Evolutionary conservation across 2,888 invertebrate species (phyloP).

Genomic region (Metellina segmentata): DNA sequence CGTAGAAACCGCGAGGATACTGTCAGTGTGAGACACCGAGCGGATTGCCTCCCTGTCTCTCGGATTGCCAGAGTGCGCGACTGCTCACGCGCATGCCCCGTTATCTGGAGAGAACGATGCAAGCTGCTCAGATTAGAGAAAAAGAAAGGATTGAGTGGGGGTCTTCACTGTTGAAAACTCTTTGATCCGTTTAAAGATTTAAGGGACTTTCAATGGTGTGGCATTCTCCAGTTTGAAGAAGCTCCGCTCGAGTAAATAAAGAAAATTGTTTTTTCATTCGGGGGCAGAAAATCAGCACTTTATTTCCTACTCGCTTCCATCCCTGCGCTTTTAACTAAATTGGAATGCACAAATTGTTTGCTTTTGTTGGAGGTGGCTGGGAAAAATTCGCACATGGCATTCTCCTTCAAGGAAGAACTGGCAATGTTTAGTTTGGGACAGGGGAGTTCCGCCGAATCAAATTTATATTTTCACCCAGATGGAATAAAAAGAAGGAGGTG

Average conservation of each 20-base stretch:
- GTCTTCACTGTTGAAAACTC: slow-evolving; percentile 63
- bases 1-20: slow-evolving; percentile 70
- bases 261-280: slow-evolving; percentile 35
- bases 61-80: slow-evolving; percentile 32
- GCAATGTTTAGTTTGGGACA: too few relatives aligned
- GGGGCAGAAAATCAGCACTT: neutral
- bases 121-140: slow-evolving; percentile 67
- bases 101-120: slow-evolving; percentile 51
- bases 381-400: neutral
- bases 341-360: neutral
- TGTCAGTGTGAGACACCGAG: slow-evolving; percentile 50
- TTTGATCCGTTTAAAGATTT: slow-evolving; percentile 73
- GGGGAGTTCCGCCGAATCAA: neutral
- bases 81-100: slow-evolving; percentile 49
- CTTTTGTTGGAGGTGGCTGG: neutral
- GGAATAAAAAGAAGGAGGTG: neutral
- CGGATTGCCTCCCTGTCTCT: slow-evolving; percentile 24
- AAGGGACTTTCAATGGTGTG: slow-evolving; percentile 47
- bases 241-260: slow-evolving; percentile 28
- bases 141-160: slow-evolving; percentile 43
- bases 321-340: slow-evolving; percentile 23
- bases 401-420: neutral
- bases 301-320: neutral
- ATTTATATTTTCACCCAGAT: neutral
- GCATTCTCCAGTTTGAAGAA: slow-evolving; percentile 13